Evolutionary conservation across 1,140 invertebrate species (phyloP), one percentile per base, ranked within the genome.

Genomic region (Papilio glaucus): DNA sequence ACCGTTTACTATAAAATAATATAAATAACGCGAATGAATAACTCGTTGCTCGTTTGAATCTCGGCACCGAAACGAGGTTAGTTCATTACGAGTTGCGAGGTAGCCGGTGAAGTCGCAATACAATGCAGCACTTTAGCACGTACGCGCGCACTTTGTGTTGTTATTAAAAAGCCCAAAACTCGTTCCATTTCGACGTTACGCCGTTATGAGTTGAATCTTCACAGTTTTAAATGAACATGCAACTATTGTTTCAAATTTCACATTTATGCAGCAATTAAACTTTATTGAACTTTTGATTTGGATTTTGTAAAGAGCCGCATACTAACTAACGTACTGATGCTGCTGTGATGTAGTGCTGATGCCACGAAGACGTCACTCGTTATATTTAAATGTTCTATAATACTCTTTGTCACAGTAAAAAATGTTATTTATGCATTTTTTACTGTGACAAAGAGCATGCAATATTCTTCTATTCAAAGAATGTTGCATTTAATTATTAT

Each of bases 111-210:
- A 42, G 9, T 2, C 39, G 15, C 60, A 61, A 61, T 61, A 8
- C 60, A 26, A 18, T 18, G 62, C 62, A 21, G 37, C 62, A 65
- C 62, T 65, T 24, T 37, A 39, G 62, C 62, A 65, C 62, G 62
- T 61, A 61, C 62, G 62, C 62, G 62, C 33, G 62, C 62, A 65
- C 62, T 65, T 65, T 65, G 62, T 65, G 62, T 39, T 65, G 62
- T 65, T 65, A 65, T 65, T 65, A 65, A 65, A 65, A 65, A 65
- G 62, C 62, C 62, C 62, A 65, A 65, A 65, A 65, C 62, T 65
- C 62, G 62, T 65, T 63, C 33, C 62, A 24, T 65, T 65, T 65
- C 62, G 62, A 65, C 62, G 10, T 65, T 65, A 39, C 62, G 9
- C 62, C 62, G 33, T 65, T 65, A 65, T 39, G 37, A 65, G 62